Evolutionary conservation across 1,140 invertebrate genomes (phyloP).

Genomic region (Pseudomyrmex dendroicus): DNA sequence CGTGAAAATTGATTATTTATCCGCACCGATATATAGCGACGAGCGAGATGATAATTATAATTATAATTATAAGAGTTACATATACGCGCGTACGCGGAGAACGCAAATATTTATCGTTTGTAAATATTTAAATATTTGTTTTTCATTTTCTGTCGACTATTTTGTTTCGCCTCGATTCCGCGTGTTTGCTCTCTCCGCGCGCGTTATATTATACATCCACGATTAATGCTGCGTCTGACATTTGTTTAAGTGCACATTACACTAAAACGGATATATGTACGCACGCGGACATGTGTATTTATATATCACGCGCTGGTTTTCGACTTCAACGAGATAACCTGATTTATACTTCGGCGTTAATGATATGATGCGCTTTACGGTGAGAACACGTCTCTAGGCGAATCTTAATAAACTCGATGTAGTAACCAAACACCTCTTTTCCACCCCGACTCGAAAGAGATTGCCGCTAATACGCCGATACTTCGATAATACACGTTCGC

Average conservation of each 20-base stretch:
- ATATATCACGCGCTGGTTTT: too few species aligned
- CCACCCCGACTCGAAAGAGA: conserved; percentile 6
- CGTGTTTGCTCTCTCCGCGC: not conserved
- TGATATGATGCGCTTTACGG: conserved; percentile 23
- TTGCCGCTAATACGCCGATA: conserved; percentile 62
- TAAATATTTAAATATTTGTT: conserved; percentile 41
- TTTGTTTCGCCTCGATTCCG: not conserved
- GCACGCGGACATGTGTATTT: too few species aligned
- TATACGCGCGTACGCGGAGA: too few species aligned
- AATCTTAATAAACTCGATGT: conserved; percentile 64
- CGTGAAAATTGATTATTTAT: conserved; percentile 10
- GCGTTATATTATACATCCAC: not conserved
- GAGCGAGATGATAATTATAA: not conserved
- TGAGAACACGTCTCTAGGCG: conserved; percentile 9
- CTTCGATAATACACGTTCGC: conserved; percentile 62
- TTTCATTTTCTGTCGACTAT: conserved; percentile 10
- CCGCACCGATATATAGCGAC: not conserved
- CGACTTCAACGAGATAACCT: too few species aligned
- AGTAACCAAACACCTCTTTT: conserved; percentile 45
- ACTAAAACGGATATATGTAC: too few species aligned
- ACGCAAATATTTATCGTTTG: conserved; percentile 10
- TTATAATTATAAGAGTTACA: not conserved
- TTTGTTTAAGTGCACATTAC: not conserved
- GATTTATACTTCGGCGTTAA: conserved; percentile 15
- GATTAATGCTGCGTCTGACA: not conserved